These are phyloP conservation scores for Macrobrachium rosenbergii DNA, from an alignment of 1,140 invertebrate genomes.

Conservation along the genomic window DNA sequence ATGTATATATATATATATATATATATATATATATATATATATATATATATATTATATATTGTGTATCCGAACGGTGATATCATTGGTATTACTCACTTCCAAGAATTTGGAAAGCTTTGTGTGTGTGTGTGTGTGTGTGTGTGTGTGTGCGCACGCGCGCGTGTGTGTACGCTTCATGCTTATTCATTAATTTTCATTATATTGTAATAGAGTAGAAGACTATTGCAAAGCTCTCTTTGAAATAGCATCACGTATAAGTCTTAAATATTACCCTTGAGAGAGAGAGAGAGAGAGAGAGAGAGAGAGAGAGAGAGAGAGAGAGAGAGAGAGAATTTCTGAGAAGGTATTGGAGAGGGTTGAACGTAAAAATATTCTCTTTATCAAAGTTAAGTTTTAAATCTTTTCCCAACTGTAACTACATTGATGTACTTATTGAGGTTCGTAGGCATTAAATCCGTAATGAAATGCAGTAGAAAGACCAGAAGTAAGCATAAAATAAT, in stretches of 20 bases:
- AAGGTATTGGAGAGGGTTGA: background rate
- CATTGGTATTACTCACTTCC: too few relatives aligned
- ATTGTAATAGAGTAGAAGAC: background rate
- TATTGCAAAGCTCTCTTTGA: background rate
- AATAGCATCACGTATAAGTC: background rate
- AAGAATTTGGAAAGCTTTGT: background rate
- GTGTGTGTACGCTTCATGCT: background rate
- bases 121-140: conserved; percentile 27
- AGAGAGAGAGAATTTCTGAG: background rate
- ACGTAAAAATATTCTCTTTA: background rate
- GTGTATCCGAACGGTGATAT: too few relatives aligned
- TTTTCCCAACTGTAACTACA: too few relatives aligned
- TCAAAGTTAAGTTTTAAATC: background rate
- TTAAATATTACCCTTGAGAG: background rate
- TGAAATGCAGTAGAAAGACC: too few relatives aligned
- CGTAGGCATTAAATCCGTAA: too few relatives aligned
- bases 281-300: conserved; percentile 36
- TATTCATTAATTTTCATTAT: too few relatives aligned
- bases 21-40: conserved; percentile 1
- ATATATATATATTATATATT: too few relatives aligned
- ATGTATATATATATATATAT: background rate
- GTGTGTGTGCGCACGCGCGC: conserved; percentile 17
- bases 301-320: conserved; percentile 38
- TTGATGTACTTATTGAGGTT: too few relatives aligned
- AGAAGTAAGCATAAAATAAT: too few relatives aligned